Percentiles rank a stretch among this genome's conserved stretches.
Evolutionary conservation across 1,140 invertebrate species (phyloP).

Genomic region (Mizuhopecten yessoensis): DNA sequence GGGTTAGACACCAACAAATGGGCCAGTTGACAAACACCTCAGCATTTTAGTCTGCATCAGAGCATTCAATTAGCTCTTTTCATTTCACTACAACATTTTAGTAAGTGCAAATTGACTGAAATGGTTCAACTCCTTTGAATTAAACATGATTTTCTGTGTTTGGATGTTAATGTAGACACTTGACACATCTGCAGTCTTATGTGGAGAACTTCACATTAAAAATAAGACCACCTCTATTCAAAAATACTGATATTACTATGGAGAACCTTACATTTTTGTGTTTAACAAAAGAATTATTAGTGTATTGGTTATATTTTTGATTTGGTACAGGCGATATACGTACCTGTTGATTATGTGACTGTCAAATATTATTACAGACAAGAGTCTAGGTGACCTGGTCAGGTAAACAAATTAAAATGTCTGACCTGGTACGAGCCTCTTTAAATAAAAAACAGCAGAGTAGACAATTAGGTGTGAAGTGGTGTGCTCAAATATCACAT

Average conservation of each 20-base stretch:
- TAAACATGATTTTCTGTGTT: neutral
- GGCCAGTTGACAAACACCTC: neutral
- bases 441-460: neutral
- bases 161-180: too few relatives aligned
- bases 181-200: too few relatives aligned
- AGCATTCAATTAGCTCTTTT: neutral
- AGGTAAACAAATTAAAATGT: slow-evolving; percentile 28
- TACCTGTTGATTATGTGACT: neutral
- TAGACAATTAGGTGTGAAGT: slow-evolving; percentile 7
- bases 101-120: neutral
- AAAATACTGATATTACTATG: too few relatives aligned
- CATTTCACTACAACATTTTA: neutral
- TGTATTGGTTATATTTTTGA: too few relatives aligned
- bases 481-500: slow-evolving; percentile 27
- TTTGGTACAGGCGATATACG: neutral
- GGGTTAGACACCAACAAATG: neutral
- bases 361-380: slow-evolving; percentile 32
- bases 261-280: neutral
- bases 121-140: neutral
- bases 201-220: too few relatives aligned
- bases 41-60: neutral
- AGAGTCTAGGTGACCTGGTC: slow-evolving; percentile 12
- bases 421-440: neutral
- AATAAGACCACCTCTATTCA: too few relatives aligned
- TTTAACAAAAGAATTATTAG: neutral